phyloP scores from a whole-genome alignment of 2,113 vertebrate species.

The Silurus meridionalis region DNA sequence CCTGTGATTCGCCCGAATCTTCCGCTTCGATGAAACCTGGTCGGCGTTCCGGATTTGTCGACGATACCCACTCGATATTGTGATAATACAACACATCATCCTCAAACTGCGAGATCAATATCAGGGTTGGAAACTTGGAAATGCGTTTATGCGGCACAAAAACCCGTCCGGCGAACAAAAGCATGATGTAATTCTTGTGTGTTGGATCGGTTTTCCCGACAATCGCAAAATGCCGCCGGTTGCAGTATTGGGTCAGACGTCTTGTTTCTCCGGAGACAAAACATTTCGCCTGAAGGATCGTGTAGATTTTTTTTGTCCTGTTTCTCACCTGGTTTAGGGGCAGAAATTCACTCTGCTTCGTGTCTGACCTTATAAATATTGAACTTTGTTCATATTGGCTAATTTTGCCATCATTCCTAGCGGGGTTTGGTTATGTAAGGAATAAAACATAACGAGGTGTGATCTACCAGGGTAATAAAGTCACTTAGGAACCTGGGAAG shows the following conservation, averaged over 20 bases:
- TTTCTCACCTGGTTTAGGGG: neutral
- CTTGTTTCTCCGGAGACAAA: slow-evolving; percentile 8
- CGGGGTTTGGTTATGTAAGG: neutral
- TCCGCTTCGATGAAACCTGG: neutral
- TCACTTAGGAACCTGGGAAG: neutral
- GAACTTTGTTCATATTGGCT: neutral
- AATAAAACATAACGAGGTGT: neutral
- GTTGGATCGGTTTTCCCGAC: slow-evolving; percentile 1
- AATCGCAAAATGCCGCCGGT: neutral
- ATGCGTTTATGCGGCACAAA: neutral
- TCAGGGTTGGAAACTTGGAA: neutral
- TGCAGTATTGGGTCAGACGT: slow-evolving; percentile 7
- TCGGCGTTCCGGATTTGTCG: neutral
- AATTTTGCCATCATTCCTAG: neutral
- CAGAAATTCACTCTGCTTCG: neutral
- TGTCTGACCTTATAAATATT: neutral
- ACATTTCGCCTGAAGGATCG: neutral
- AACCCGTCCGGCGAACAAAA: neutral
- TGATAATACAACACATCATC: neutral
- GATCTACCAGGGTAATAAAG: neutral
- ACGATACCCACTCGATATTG: neutral
- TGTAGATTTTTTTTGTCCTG: neutral
- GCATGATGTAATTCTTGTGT: neutral
- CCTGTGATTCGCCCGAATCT: neutral
- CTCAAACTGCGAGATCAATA: neutral